A percentile compares a stretch with the other conserved stretches of the same genome.
Conservation (phyloP, 2,113 vertebrate species). For the Hiodon alosoides region DNA sequence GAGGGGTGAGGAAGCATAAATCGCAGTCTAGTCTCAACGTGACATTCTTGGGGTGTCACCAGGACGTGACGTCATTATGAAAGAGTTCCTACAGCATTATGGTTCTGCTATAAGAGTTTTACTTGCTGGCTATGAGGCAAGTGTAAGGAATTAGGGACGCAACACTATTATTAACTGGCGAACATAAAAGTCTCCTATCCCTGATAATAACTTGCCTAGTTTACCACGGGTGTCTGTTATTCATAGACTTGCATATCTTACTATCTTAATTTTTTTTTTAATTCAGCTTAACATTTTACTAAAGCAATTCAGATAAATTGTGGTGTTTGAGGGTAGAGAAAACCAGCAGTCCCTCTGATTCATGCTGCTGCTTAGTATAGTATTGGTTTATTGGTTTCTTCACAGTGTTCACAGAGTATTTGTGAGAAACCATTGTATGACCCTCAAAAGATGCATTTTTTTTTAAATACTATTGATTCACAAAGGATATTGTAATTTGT, state of each 20-base stretch:
- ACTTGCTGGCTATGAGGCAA: no score
- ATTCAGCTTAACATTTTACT: no score
- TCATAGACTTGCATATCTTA: no score
- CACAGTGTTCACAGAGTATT: neutral
- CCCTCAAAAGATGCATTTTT: neutral
- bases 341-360: neutral
- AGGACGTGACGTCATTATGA: neutral
- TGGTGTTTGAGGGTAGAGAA: no score
- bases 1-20: neutral
- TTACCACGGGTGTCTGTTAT: no score
- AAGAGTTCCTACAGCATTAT: neutral
- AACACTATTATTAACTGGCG: no score
- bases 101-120: no score
- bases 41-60: neutral
- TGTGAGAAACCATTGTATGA: neutral
- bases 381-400: neutral
- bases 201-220: no score
- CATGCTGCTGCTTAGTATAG: neutral
- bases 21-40: neutral
- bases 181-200: no score
- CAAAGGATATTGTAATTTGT: neutral
- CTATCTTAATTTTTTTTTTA: no score
- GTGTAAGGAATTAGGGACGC: no score
- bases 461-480: neutral
- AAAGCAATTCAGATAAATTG: no score